Evolutionary conservation across 2,797 vertebrate genomes (phyloP).

Genomic region (Eurystomus glaucurus): DNA sequence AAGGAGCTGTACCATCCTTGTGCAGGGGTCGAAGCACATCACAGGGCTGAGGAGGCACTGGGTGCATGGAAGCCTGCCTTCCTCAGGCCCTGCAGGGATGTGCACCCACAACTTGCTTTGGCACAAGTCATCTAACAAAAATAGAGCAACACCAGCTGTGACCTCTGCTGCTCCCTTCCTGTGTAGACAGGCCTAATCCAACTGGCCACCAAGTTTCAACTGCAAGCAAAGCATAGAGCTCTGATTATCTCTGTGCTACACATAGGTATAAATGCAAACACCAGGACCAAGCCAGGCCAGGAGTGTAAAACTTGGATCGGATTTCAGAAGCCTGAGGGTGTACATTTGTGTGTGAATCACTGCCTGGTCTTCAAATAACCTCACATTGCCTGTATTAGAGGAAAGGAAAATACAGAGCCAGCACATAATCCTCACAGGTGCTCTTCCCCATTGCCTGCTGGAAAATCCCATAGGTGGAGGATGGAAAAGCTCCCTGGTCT

Average conservation of each 20-base stretch:
- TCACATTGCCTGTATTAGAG: not conserved
- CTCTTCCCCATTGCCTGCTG: not conserved
- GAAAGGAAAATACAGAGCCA: not conserved
- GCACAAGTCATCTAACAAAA: not conserved
- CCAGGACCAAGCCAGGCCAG: not conserved
- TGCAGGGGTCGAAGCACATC: not conserved
- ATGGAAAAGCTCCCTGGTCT: not conserved
- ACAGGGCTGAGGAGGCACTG: fast-evolving
- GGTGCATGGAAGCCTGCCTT: not conserved
- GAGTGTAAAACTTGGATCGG: not conserved
- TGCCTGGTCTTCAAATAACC: not conserved
- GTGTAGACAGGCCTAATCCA: not conserved
- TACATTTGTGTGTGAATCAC: not conserved
- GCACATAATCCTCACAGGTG: not conserved
- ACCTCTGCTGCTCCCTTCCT: not conserved
- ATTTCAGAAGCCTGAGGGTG: not conserved
- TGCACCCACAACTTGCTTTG: not conserved
- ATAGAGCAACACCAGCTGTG: not conserved
- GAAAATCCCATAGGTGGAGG: not conserved
- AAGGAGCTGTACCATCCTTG: not conserved
- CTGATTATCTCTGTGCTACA: not conserved
- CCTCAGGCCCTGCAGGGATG: not conserved
- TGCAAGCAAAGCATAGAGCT: not conserved
- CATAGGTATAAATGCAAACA: not conserved
- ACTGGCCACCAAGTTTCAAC: not conserved